Percentiles rank a stretch among this genome's conserved stretches.
Evolutionary conservation across 2,888 invertebrate species (phyloP).

Genomic region (Spodoptera picta): DNA sequence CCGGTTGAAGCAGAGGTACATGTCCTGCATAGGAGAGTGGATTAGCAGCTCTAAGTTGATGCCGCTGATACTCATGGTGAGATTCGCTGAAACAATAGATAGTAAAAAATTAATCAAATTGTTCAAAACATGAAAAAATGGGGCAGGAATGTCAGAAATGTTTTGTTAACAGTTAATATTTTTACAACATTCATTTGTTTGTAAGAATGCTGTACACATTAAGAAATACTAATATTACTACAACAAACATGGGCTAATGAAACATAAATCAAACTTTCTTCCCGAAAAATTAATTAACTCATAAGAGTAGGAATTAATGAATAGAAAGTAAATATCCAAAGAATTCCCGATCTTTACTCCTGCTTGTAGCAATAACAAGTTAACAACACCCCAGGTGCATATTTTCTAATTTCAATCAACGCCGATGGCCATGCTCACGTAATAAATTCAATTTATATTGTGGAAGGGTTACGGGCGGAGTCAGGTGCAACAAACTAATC

Average conservation of each 20-base stretch:
- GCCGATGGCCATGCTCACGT: conserved; percentile 65
- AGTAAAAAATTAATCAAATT: conserved; percentile 20
- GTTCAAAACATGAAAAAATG: neutral
- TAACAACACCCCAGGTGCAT: conserved; percentile 73
- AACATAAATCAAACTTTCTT: conserved; percentile 67
- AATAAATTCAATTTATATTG: conserved; percentile 60
- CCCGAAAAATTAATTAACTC: conserved; percentile 74
- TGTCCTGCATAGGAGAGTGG: conserved; percentile 91
- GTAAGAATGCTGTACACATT: conserved; percentile 36
- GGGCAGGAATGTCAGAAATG: conserved; percentile 3
- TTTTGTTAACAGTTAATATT: conserved; percentile 30
- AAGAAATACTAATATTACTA: conserved; percentile 46
- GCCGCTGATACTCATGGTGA: conserved; percentile 90
- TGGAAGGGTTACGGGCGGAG: conserved; percentile 57
- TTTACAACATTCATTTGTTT: conserved; percentile 40
- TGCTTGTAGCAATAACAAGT: conserved; percentile 68
- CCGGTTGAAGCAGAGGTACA: conserved; percentile 93
- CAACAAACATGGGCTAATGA: conserved; percentile 51
- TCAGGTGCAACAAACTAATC: conserved; percentile 79
- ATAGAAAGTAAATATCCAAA: conserved; percentile 75
- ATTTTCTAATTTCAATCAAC: conserved; percentile 70
- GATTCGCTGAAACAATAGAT: conserved; percentile 89
- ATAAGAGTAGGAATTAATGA: conserved; percentile 71
- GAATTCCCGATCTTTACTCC: conserved; percentile 70
- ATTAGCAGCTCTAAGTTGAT: conserved; percentile 90